Evolutionary conservation across 2,888 invertebrate genomes (phyloP).

Genomic region (Conops quadrifasciatus): DNA sequence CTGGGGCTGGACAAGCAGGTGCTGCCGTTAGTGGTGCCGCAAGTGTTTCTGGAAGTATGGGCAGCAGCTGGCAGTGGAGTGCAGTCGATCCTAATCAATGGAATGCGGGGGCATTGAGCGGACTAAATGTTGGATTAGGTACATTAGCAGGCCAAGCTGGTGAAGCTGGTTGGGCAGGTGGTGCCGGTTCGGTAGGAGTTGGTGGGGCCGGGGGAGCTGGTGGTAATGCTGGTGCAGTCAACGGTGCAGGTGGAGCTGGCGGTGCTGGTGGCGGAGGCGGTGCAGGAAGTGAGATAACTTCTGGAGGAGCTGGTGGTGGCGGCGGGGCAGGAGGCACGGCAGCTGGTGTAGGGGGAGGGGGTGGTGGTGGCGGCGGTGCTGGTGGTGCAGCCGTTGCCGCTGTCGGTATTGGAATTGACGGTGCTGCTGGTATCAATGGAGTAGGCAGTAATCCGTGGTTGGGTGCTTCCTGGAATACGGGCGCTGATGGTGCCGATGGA

Average conservation of each 20-base stretch:
- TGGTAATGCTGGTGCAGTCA: constrained; percentile 45
- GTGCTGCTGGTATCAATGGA: constrained; percentile 47
- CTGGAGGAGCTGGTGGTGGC: constrained; percentile 49
- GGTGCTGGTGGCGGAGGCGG: constrained; percentile 3
- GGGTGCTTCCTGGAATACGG: constrained; percentile 35
- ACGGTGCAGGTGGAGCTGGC: constrained; percentile 35
- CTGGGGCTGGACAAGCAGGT: constrained; percentile 22
- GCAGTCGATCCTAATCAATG: neutral
- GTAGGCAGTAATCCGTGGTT: neutral
- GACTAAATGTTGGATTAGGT: constrained; percentile 12
- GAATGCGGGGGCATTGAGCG: neutral
- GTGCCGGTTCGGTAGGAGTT: constrained; percentile 42
- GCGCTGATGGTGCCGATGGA: constrained; percentile 51
- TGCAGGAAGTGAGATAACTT: constrained; percentile 41
- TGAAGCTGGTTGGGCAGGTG: constrained; percentile 31
- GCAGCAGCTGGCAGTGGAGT: neutral
- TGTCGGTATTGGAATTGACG: constrained; percentile 48
- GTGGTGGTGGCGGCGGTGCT: constrained; percentile 51
- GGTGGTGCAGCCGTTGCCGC: constrained; percentile 47
- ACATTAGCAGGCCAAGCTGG: too few relatives aligned
- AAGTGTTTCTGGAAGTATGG: constrained; percentile 35
- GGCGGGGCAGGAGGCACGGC: constrained; percentile 49
- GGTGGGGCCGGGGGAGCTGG: constrained; percentile 33
- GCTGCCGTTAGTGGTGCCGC: constrained; percentile 20
- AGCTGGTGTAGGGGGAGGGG: constrained; percentile 49